Evolutionary conservation across 2,888 invertebrate species (phyloP).

Genomic region (Melipona beecheii): DNA sequence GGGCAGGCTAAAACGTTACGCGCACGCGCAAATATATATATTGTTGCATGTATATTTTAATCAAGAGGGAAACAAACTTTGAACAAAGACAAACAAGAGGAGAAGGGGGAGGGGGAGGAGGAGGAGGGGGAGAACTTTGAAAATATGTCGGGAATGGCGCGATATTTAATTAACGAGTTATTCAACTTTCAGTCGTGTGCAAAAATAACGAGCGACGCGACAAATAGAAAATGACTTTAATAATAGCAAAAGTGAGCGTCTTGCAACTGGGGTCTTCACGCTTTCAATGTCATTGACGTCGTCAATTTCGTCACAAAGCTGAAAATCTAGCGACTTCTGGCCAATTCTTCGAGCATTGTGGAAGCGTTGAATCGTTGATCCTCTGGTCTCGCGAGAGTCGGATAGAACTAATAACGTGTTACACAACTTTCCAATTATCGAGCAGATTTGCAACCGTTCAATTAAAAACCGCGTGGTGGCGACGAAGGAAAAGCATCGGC

Average conservation of each 20-base stretch:
- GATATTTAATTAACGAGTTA: neutral
- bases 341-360: no score
- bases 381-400: neutral
- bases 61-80: neutral
- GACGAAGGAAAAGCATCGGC: neutral
- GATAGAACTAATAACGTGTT: conserved; percentile 37
- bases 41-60: neutral
- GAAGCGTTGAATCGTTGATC: neutral
- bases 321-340: no score
- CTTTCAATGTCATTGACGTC: no score
- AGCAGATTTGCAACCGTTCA: conserved; percentile 18
- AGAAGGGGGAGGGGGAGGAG: no score
- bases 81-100: neutral
- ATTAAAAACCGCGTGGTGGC: conserved; percentile 15
- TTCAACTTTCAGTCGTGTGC: no score
- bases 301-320: no score
- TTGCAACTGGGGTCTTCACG: no score
- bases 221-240: no score
- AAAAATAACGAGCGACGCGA: no score
- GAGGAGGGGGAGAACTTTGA: neutral
- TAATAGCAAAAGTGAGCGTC: no score
- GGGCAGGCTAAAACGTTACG: conserved; percentile 5
- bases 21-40: neutral
- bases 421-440: conserved; percentile 52
- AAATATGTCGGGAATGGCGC: neutral